Evolutionary conservation across 2,888 invertebrate genomes (phyloP).

Genomic region (Troides helena): DNA sequence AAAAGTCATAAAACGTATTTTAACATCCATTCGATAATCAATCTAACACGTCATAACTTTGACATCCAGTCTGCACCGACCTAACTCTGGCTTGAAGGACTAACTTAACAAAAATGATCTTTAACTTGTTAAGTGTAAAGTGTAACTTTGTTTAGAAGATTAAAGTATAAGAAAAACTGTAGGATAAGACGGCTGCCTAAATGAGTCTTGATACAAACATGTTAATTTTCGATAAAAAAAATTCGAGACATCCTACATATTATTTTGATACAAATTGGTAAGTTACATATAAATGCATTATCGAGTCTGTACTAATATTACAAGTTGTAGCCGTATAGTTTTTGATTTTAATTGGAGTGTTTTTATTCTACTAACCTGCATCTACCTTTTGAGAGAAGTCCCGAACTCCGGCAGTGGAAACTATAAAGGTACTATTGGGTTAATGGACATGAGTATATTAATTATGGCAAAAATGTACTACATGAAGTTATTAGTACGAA

Average conservation of each 20-base stretch:
- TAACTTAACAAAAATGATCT: constrained; percentile 40
- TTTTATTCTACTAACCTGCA: background rate
- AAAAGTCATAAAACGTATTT: constrained; percentile 79
- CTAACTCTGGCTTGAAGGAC: constrained; percentile 49
- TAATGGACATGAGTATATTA: too few species aligned
- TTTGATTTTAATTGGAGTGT: constrained; percentile 14
- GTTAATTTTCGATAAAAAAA: constrained; percentile 76
- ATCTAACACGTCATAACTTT: constrained; percentile 82
- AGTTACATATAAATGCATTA: constrained; percentile 57
- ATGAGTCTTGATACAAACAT: constrained; percentile 76
- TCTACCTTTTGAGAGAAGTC: too few species aligned
- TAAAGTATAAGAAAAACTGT: constrained; percentile 55
- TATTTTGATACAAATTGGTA: constrained; percentile 70
- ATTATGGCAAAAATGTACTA: too few species aligned
- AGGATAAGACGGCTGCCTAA: constrained; percentile 62
- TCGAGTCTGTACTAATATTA: constrained; percentile 48
- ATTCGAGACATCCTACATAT: constrained; percentile 56
- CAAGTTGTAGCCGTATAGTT: constrained; percentile 29
- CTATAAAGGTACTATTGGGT: too few species aligned
- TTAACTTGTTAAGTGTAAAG: constrained; percentile 38
- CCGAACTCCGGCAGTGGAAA: too few species aligned
- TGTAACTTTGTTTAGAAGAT: constrained; percentile 34
- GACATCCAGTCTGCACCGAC: constrained; percentile 74
- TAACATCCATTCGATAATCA: constrained; percentile 81
- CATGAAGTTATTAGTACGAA: too few species aligned